These are phyloP conservation scores for Bucorvus abyssinicus DNA, from an alignment of 2,797 vertebrate genomes.

Conservation along the genomic window DNA sequence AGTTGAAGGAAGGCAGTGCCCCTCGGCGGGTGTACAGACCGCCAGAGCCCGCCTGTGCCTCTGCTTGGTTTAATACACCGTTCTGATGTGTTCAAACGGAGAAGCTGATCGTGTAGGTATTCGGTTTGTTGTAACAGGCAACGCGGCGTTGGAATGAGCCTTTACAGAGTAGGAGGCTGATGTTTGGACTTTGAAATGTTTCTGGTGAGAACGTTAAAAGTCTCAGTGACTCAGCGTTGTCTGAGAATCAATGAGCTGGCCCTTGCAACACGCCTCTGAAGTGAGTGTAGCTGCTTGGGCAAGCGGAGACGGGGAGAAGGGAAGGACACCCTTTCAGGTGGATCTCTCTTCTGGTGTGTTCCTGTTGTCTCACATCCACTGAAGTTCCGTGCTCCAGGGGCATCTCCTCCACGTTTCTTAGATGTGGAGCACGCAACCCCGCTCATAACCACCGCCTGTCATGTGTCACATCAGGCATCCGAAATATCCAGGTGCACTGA, in stretches of 20 bases:
- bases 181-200: background rate
- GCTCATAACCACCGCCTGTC: background rate
- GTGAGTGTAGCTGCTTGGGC: accelerated
- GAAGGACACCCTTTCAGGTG: background rate
- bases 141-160: accelerated
- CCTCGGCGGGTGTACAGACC: accelerated
- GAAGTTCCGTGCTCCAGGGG: background rate
- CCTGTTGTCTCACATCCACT: accelerated
- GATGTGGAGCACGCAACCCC: background rate
- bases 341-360: accelerated
- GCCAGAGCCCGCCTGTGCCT: background rate
- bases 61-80: accelerated
- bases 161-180: accelerated
- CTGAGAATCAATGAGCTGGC: background rate
- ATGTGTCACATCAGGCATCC: accelerated
- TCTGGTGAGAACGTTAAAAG: background rate
- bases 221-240: background rate
- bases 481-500: background rate
- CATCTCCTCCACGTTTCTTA: accelerated
- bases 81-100: accelerated
- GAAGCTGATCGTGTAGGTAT: accelerated
- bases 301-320: background rate
- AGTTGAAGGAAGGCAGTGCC: background rate
- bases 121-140: background rate
- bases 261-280: background rate